Conservation (phyloP, 1,140 invertebrate species). For the Drosophila novamexicana region DNA sequence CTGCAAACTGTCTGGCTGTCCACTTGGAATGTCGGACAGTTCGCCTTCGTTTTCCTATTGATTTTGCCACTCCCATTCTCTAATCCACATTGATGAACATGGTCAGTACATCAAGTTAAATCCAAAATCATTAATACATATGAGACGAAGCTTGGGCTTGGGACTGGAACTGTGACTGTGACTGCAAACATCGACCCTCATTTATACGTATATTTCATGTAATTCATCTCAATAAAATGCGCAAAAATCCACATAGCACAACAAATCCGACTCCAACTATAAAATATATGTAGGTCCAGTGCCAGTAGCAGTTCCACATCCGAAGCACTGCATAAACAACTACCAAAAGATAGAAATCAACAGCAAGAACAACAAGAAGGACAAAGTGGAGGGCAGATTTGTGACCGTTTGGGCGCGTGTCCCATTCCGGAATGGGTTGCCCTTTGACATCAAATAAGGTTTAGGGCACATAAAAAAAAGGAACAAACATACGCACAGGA, state of each 20-base stretch:
- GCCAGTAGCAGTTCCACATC: conserved; percentile 9
- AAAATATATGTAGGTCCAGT: conserved; percentile 53
- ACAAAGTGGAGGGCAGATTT: conserved; percentile 24
- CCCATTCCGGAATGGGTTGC: conserved; percentile 56
- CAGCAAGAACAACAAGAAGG: conserved; percentile 12
- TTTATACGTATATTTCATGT: conserved; percentile 58
- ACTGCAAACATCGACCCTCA: conserved; percentile 56
- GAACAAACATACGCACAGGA: background rate
- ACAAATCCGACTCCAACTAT: conserved; percentile 55
- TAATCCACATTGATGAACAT: conserved; percentile 63
- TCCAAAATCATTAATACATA: conserved; percentile 74
- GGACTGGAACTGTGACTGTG: background rate
- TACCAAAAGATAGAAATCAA: conserved; percentile 34
- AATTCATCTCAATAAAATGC: conserved; percentile 78
- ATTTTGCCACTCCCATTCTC: conserved; percentile 31
- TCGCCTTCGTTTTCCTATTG: conserved; percentile 33
- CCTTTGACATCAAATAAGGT: conserved; percentile 42
- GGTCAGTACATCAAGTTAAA: conserved; percentile 63
- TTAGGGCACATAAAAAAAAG: conserved; percentile 18
- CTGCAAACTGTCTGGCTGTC: background rate
- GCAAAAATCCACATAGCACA: conserved; percentile 62
- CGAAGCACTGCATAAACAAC: conserved; percentile 62
- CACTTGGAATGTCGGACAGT: conserved; percentile 15
- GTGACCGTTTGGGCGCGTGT: conserved; percentile 61
- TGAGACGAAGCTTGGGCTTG: conserved; percentile 21